These are phyloP conservation scores for Agrochola lota DNA, from an alignment of 2,888 invertebrate genomes.

Conservation along the genomic window DNA sequence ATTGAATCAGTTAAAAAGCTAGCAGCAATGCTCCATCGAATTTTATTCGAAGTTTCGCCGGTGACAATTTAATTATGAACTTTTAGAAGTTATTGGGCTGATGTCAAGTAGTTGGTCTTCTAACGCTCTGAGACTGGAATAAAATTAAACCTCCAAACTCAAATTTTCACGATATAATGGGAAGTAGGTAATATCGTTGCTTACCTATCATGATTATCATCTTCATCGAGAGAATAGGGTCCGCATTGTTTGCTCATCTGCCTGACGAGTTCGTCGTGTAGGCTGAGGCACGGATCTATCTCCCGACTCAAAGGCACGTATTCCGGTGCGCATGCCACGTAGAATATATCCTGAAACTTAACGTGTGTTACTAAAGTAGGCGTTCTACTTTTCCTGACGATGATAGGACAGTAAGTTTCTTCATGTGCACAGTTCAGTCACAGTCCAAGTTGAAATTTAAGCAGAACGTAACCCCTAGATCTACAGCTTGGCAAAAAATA, in stretches of 20 bases:
- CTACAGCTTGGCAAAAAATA: background rate
- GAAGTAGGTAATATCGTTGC: slow-evolving; percentile 10
- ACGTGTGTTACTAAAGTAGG: slow-evolving; percentile 37
- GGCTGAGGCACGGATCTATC: slow-evolving; percentile 82
- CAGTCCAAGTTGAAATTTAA: background rate
- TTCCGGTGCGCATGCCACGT: slow-evolving; percentile 88
- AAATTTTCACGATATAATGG: background rate
- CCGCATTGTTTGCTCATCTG: slow-evolving; percentile 82
- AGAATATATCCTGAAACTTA: slow-evolving; percentile 85
- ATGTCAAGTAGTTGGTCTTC: background rate
- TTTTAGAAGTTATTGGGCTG: background rate
- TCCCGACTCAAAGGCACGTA: slow-evolving; percentile 86
- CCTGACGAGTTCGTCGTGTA: slow-evolving; percentile 85
- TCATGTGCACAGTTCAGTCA: too few relatives aligned
- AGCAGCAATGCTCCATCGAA: background rate
- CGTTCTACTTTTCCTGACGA: slow-evolving; percentile 5
- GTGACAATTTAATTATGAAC: background rate
- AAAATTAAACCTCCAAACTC: too few relatives aligned
- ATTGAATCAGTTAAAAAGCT: background rate
- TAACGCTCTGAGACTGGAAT: background rate
- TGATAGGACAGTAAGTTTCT: too few relatives aligned
- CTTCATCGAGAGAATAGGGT: slow-evolving; percentile 84
- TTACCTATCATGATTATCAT: slow-evolving; percentile 81
- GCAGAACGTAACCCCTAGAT: background rate
- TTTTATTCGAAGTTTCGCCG: background rate